Base-by-base conservation (phyloP, 2,113 vertebrate genomes). In the Cyanoramphus novaezelandiae region DNA sequence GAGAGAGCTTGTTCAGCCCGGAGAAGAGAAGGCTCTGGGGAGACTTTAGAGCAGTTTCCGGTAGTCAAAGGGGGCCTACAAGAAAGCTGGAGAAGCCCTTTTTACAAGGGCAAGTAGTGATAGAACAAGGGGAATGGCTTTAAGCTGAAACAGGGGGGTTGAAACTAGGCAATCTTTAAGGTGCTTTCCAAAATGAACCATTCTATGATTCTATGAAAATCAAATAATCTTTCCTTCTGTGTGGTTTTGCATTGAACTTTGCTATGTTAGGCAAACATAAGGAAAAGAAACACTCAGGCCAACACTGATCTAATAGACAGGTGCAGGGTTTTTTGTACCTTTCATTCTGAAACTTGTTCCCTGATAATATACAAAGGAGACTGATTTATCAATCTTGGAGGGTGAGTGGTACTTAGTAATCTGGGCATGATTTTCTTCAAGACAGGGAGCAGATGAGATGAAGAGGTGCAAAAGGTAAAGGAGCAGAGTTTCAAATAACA, bases 281-380 rank as follows among this genome's bases (percentile, higher is more conserved):
- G n/a, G 2, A 1, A 78, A 63, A 25, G 29, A 86, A 67, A 63
- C 11, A 23, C 44, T 64, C 17, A 23, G 33, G 39, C 8, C 50
- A 71, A 68, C 47, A 52, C 16, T 46, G 57, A 64, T 60, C 31
- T 37, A 20, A 33, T 29, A 55, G 52, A 49, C 43, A 60, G 19
- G 29, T 55, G 11, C 6, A 18, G 17, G 13, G 2, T 0, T 0
- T 17, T 44, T 41, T 39, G 23, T 85, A 21, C 4, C 28, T 8
- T 81, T 52, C 24, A 59, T 90, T 92, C 46, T 47, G 44, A 19
- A 88, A 27, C 12, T 77, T 62, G 14, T 76, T 83, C n/a, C 41
- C 2, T 80, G n/a, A 41, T n/a, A 70, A 37, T 57, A 55, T 0
- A 3, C 43, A 37, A 49, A 41, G 37, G 27, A 68, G 8, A 53